Percentiles rank a stretch among this genome's conserved stretches.
phyloP scores from a whole-genome alignment of 2,888 invertebrate species.

The Orthosia incerta region DNA sequence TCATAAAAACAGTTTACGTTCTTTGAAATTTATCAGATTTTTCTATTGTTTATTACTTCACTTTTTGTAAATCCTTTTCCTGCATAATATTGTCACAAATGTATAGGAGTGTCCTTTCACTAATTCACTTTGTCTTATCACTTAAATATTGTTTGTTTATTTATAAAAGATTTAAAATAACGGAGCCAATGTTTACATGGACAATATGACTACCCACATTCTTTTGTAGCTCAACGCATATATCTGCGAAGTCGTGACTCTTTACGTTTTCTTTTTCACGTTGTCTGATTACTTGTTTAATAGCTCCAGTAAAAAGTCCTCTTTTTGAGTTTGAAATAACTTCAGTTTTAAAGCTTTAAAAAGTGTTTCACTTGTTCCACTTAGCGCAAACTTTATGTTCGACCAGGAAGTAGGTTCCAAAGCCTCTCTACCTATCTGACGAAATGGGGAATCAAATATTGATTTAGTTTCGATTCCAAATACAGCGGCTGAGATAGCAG shows the following conservation, averaged over 20 bases:
- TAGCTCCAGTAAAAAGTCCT: constrained; percentile 79
- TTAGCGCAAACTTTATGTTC: constrained; percentile 70
- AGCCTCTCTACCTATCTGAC: constrained; percentile 68
- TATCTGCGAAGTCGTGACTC: constrained; percentile 80
- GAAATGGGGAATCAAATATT: constrained; percentile 80
- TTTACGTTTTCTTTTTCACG: constrained; percentile 73
- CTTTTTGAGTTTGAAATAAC: constrained; percentile 72
- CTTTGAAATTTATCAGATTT: too few species aligned
- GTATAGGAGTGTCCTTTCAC: too few species aligned
- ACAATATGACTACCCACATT: too few species aligned
- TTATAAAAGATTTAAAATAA: too few species aligned
- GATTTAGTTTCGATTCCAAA: constrained; percentile 81
- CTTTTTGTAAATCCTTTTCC: too few species aligned
- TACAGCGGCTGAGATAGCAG: constrained; percentile 79
- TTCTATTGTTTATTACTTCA: too few species aligned
- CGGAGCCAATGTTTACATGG: too few species aligned
- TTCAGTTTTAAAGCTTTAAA: constrained; percentile 71
- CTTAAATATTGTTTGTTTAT: too few species aligned
- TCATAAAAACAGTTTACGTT: too few species aligned
- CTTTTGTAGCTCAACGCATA: constrained; percentile 78
- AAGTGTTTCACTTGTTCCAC: constrained; percentile 58
- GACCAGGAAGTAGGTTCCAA: constrained; percentile 58
- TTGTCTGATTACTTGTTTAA: constrained; percentile 76
- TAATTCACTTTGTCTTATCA: too few species aligned
- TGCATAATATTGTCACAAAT: too few species aligned